Conservation (phyloP, 2,113 vertebrate genomes). For the Sylvia atricapilla region DNA sequence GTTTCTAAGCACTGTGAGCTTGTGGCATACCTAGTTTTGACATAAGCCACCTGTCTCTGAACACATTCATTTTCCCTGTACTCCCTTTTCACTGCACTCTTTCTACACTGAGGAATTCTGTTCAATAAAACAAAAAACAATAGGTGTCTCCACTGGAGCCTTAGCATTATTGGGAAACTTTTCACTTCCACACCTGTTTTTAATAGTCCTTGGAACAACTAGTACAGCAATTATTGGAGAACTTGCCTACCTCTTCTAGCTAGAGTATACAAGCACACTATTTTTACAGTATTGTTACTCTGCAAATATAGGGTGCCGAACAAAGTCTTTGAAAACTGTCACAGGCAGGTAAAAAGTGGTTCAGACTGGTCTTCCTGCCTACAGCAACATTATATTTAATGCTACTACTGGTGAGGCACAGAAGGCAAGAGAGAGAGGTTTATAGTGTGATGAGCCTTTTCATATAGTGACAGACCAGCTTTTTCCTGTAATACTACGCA, state of each 20-base stretch:
- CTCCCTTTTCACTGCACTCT: neutral
- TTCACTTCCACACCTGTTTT: slow-evolving; percentile 18
- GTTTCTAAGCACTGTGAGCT: neutral
- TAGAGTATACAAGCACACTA: neutral
- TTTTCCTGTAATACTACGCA: neutral
- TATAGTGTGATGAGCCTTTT: neutral
- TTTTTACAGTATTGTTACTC: neutral
- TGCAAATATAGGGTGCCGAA: neutral
- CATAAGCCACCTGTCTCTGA: slow-evolving; percentile 4
- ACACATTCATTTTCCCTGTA: neutral
- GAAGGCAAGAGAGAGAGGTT: neutral
- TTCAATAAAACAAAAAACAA: neutral
- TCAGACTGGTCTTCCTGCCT: neutral
- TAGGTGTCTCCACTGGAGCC: slow-evolving; percentile 1
- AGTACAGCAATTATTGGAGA: neutral
- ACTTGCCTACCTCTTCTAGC: neutral
- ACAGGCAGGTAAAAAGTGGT: neutral
- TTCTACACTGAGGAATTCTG: neutral
- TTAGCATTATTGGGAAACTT: neutral
- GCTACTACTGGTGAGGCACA: neutral
- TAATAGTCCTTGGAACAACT: slow-evolving; percentile 5
- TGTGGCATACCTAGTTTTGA: neutral
- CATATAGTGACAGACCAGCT: neutral
- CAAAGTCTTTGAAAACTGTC: neutral
- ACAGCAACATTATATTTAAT: neutral